Evolutionary conservation across 2,888 invertebrate genomes (phyloP).

Genomic region (Polyommatus icarus): DNA sequence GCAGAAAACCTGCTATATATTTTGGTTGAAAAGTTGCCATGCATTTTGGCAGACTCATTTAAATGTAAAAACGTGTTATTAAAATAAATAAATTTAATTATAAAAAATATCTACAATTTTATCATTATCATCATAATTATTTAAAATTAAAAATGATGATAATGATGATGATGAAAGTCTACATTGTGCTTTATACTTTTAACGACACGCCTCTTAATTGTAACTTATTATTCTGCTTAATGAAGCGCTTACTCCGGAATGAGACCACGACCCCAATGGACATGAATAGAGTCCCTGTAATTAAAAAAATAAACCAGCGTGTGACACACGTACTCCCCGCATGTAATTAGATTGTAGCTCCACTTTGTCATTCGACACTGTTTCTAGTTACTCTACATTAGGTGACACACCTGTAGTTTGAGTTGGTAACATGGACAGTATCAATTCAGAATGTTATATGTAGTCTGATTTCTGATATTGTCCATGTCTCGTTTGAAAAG

Average conservation of each 20-base stretch:
- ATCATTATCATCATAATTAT: too few species aligned
- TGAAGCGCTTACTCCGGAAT: constrained; percentile 33
- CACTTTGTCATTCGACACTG: constrained; percentile 3
- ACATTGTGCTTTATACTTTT: constrained; percentile 28
- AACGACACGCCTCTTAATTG: constrained; percentile 31
- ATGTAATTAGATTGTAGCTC: constrained; percentile 26
- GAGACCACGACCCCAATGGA: constrained; percentile 32
- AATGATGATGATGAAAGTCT: not conserved
- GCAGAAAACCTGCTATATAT: too few species aligned
- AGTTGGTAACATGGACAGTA: not conserved
- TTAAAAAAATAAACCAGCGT: constrained; percentile 31
- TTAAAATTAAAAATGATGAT: not conserved
- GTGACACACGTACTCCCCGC: not conserved
- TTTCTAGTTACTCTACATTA: not conserved
- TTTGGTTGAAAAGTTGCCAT: too few species aligned
- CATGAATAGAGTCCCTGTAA: constrained; percentile 26
- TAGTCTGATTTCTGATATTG: too few species aligned
- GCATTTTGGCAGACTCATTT: too few species aligned
- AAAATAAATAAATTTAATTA: too few species aligned
- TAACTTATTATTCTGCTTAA: constrained; percentile 34
- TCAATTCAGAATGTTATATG: too few species aligned
- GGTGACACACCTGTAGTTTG: not conserved
- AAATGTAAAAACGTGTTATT: too few species aligned
- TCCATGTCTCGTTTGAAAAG: too few species aligned
- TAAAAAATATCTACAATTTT: too few species aligned